These are phyloP conservation scores for Drosophila bocki DNA, from an alignment of 1,140 invertebrate species.

Conservation along the genomic window DNA sequence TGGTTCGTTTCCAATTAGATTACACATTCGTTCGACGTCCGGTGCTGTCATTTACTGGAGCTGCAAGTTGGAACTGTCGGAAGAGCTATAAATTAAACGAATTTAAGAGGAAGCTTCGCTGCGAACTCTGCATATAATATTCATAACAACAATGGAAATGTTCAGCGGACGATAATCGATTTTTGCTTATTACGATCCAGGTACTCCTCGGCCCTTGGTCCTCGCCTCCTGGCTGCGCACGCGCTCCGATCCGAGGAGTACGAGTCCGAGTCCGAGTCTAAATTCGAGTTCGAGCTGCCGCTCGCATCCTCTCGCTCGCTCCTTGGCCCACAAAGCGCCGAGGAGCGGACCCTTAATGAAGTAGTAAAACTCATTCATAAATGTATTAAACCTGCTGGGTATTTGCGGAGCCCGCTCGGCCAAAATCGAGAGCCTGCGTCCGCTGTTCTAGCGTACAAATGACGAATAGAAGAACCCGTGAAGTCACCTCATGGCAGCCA, in stretches of 20 bases:
- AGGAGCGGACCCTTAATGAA: constrained; percentile 77
- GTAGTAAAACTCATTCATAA: constrained; percentile 85
- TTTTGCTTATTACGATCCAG: constrained; percentile 83
- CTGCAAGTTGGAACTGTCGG: constrained; percentile 55
- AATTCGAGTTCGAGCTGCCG: constrained; percentile 6
- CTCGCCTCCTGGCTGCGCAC: constrained; percentile 51
- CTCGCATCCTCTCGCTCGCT: constrained; percentile 14
- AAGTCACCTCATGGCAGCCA: constrained; percentile 33
- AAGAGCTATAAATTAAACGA: constrained; percentile 84
- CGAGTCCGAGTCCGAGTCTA: constrained; percentile 6
- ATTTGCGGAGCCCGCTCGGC: constrained; percentile 52
- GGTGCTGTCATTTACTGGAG: constrained; percentile 54
- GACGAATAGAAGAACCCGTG: constrained; percentile 75
- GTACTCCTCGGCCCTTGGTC: constrained; percentile 28
- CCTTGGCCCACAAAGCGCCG: constrained; percentile 45
- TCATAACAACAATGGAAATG: constrained; percentile 83
- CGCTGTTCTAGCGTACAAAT: constrained; percentile 64
- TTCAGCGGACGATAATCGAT: constrained; percentile 83
- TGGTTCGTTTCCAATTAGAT: constrained; percentile 49
- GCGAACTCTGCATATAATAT: constrained; percentile 73
- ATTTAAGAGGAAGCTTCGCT: constrained; percentile 65
- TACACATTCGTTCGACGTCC: constrained; percentile 61
- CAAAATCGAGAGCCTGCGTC: constrained; percentile 51
- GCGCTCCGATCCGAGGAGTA: constrained; percentile 35
- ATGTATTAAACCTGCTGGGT: constrained; percentile 71